Evolutionary conservation across 1,140 invertebrate genomes (phyloP).

Genomic region (Drosophila parvula): DNA sequence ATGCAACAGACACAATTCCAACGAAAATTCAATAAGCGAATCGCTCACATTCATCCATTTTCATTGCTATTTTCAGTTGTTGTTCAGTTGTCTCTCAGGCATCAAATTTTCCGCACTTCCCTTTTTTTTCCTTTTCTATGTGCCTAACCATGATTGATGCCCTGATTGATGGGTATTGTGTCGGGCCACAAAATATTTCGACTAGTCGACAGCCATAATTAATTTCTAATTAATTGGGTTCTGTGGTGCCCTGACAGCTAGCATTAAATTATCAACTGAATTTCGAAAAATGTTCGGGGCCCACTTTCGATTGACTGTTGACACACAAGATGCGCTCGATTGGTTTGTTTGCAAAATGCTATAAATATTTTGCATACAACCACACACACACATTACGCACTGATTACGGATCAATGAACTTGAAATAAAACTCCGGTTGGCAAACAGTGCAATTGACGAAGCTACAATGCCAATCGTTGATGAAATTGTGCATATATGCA

Average conservation of each 20-base stretch:
- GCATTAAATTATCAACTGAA: background rate
- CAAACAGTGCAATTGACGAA: background rate
- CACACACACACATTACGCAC: background rate
- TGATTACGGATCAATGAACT: conserved; percentile 22
- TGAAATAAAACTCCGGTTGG: conserved; percentile 2
- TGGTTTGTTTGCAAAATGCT: conserved; percentile 2
- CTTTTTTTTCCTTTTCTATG: conserved; percentile 4
- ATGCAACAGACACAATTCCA: conserved; percentile 45
- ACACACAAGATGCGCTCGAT: background rate
- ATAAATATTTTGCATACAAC: background rate
- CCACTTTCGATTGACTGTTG: background rate
- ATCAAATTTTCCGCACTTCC: conserved; percentile 17
- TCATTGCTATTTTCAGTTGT: conserved; percentile 19
- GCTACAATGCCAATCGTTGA: conserved; percentile 10
- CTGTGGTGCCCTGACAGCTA: background rate
- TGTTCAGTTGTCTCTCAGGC: conserved; percentile 11
- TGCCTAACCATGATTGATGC: conserved; percentile 30
- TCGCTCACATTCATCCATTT: conserved; percentile 50
- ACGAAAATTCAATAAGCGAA: conserved; percentile 46
- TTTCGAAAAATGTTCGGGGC: background rate
- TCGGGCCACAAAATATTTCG: conserved; percentile 15
- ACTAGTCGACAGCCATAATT: conserved; percentile 13
- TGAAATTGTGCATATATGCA: conserved; percentile 2
- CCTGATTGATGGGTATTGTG: conserved; percentile 45
- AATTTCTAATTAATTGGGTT: conserved; percentile 28